Conservation (phyloP, 2,113 vertebrate species). For the Balaeniceps rex region DNA sequence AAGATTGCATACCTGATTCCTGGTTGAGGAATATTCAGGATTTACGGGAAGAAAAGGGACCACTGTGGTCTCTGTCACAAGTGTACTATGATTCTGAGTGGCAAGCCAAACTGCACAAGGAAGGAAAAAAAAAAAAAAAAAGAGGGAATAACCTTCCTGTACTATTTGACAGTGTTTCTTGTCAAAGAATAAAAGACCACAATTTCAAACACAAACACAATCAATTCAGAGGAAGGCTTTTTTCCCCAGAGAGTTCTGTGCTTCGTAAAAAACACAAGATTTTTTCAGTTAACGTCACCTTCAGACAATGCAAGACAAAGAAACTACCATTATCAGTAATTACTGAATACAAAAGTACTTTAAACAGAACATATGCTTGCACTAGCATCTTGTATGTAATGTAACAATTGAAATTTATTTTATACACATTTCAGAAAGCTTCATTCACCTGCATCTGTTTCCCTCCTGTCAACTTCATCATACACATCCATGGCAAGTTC, state of each 20-base stretch:
- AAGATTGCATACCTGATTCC: conserved; percentile 86
- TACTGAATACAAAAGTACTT: background rate
- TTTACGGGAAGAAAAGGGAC: conserved; percentile 98
- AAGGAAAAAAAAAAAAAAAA: background rate
- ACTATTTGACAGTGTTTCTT: background rate
- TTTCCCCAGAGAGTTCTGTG: background rate
- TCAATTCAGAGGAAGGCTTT: background rate
- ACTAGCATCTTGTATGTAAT: background rate
- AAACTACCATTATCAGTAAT: background rate
- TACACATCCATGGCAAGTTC: no score
- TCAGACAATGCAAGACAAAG: background rate
- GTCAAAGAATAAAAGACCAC: background rate
- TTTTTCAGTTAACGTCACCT: background rate
- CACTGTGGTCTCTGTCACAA: conserved; percentile 92
- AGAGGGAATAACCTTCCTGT: conserved; percentile 22
- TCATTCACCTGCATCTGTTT: no score
- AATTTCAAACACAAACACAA: background rate
- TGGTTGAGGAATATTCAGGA: conserved; percentile 95
- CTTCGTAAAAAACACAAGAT: background rate
- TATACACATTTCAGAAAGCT: no score
- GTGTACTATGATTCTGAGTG: conserved; percentile 95
- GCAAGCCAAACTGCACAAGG: conserved; percentile 88
- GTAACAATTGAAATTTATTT: background rate
- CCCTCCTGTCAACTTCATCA: no score
- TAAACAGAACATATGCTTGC: background rate